phyloP scores from a whole-genome alignment of 1,140 invertebrate species.

The Scylla paramamosain region DNA sequence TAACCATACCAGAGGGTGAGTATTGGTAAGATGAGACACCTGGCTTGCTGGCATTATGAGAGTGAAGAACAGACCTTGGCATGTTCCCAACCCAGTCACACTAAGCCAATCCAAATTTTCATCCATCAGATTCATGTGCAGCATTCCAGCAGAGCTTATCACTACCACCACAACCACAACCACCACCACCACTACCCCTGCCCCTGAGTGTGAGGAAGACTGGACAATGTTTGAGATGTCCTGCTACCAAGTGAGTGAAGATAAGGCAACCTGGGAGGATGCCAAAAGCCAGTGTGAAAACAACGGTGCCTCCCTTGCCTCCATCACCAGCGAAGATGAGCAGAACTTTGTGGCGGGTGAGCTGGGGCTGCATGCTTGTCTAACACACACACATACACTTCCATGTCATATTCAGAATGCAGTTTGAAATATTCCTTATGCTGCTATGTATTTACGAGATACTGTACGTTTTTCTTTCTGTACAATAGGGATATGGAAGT shows the following conservation, averaged over 20 bases:
- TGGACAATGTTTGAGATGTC: not conserved
- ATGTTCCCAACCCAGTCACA: too few relatives aligned
- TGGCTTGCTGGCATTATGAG: not conserved
- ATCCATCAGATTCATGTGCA: not conserved
- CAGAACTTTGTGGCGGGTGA: not conserved
- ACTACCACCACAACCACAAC: not conserved
- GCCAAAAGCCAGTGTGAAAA: not conserved
- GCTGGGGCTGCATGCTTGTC: not conserved
- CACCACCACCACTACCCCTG: not conserved
- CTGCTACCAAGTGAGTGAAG: not conserved
- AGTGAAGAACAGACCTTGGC: too few relatives aligned
- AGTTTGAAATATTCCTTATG: too few relatives aligned
- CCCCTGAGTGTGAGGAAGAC: not conserved
- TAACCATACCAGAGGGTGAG: constrained; percentile 24
- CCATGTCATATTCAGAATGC: too few relatives aligned
- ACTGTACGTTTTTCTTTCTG: too few relatives aligned
- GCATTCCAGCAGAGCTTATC: not conserved
- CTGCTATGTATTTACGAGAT: too few relatives aligned
- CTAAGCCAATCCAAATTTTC: not conserved
- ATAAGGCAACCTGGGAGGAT: not conserved
- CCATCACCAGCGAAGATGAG: not conserved
- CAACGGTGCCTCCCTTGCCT: not conserved
- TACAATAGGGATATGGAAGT: too few relatives aligned
- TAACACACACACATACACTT: not conserved
- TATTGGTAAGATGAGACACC: not conserved